Percentiles rank a stretch among this genome's conserved stretches.
phyloP scores from a whole-genome alignment of 2,888 invertebrate genomes.

The Pinctada fucata region DNA sequence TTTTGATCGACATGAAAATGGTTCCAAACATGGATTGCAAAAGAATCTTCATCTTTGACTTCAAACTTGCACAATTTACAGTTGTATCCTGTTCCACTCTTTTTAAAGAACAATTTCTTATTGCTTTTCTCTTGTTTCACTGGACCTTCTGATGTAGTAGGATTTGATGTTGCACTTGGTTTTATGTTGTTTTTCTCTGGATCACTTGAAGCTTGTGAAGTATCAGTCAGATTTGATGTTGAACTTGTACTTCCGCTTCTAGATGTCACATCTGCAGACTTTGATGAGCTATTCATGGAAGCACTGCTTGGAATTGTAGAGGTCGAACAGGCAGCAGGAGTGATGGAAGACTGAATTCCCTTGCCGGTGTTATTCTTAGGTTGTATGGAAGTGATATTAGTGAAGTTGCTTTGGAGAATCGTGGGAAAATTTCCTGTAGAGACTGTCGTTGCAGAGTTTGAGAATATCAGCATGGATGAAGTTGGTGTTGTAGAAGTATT shows the following conservation, averaged over 20 bases:
- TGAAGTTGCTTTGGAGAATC: not conserved
- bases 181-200: not conserved
- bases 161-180: not conserved
- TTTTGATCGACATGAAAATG: slow-evolving; percentile 48
- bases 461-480: not conserved
- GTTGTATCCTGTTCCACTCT: slow-evolving; percentile 19
- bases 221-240: not conserved
- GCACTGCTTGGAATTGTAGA: not conserved
- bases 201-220: not conserved
- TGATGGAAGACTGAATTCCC: not conserved
- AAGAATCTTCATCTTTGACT: slow-evolving; percentile 41
- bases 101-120: slow-evolving; percentile 26
- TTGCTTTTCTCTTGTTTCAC: slow-evolving; percentile 8
- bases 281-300: not conserved
- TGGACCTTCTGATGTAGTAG: not conserved
- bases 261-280: not conserved
- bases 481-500: not conserved
- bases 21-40: slow-evolving; percentile 56
- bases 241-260: not conserved
- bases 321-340: not conserved
- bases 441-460: not conserved
- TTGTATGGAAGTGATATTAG: not conserved
- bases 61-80: slow-evolving; percentile 4
- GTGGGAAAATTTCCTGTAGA: not conserved
- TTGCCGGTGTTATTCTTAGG: not conserved